phyloP scores from a whole-genome alignment of 2,888 invertebrate species.

The Capitulum mitella region DNA sequence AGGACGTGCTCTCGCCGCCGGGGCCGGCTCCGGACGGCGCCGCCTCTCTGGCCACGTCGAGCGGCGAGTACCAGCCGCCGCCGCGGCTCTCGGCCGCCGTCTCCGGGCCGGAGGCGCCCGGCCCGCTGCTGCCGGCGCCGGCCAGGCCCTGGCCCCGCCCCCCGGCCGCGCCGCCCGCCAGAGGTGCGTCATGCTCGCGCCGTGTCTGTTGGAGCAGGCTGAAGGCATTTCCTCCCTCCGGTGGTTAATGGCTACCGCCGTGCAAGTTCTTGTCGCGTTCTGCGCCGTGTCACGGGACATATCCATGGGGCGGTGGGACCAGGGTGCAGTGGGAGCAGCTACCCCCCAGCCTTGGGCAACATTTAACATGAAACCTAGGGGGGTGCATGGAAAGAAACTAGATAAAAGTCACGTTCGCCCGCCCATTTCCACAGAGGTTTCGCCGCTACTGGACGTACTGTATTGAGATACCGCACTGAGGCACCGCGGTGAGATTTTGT shows the following conservation, averaged over 20 bases:
- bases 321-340: neutral
- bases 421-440: no score
- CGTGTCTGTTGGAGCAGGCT: neutral
- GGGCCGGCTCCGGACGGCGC: neutral
- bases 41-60: neutral
- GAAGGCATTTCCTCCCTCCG: no score
- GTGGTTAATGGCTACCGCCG: no score
- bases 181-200: neutral
- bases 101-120: neutral
- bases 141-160: neutral
- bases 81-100: neutral
- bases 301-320: neutral
- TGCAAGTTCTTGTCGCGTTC: no score
- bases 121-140: neutral
- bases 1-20: neutral
- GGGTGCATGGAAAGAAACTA: no score
- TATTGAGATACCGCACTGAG: no score
- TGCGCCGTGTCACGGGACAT: no score
- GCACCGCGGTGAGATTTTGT: no score
- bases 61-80: slow-evolving; percentile 10
- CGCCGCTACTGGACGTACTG: no score
- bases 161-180: neutral
- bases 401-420: no score
- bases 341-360: neutral
- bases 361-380: no score